phyloP scores from a whole-genome alignment of 2,888 invertebrate genomes.

The Orthonychiurus folsomi region DNA sequence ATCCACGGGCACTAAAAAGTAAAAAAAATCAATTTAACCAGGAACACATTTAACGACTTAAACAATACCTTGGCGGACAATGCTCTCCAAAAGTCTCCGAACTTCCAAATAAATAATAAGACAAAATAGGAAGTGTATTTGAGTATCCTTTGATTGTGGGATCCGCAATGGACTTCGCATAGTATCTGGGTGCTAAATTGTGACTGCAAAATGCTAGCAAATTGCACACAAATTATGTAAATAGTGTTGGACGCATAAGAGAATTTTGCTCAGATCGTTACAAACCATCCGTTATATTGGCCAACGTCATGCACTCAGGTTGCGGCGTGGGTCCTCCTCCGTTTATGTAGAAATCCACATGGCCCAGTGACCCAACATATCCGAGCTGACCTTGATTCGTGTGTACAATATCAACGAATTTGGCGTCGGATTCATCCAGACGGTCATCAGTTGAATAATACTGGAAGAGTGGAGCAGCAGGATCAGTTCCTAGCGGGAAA shows the following conservation, averaged over 20 bases:
- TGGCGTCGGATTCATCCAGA: background rate
- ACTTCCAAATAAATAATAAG: background rate
- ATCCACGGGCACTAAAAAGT: background rate
- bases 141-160: background rate
- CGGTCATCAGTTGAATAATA: background rate
- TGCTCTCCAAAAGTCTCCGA: background rate
- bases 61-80: background rate
- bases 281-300: conserved; percentile 3
- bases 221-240: background rate
- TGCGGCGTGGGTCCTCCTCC: conserved; percentile 1
- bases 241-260: background rate
- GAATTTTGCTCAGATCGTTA: conserved; percentile 7
- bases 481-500: conserved; percentile 9
- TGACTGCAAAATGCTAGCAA: conserved; percentile 9
- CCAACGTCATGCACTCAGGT: background rate
- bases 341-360: conserved; percentile 7
- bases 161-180: conserved; percentile 5
- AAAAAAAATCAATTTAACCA: background rate
- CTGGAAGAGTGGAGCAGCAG: conserved; percentile 8
- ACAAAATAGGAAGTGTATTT: background rate
- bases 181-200: conserved; percentile 3
- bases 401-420: conserved; percentile 9
- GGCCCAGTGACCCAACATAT: conserved; percentile 4
- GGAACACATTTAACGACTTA: background rate
- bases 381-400: conserved; percentile 7